Conservation (phyloP, 2,888 invertebrate species). For the Acrobasis suavella region DNA sequence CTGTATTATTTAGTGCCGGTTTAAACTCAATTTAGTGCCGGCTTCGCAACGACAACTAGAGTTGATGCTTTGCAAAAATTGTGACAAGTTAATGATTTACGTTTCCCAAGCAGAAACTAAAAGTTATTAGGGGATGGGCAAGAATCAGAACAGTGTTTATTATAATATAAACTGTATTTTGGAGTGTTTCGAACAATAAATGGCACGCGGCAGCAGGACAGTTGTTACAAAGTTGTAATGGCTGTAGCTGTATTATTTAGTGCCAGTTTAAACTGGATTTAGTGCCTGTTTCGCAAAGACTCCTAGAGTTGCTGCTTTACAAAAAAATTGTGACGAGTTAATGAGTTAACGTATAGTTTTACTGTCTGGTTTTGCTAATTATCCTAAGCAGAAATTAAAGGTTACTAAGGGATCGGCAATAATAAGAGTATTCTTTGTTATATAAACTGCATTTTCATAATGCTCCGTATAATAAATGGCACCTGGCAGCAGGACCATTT, state of each 20-base stretch:
- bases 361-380: too few relatives aligned
- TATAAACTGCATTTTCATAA: neutral
- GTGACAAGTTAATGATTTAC: neutral
- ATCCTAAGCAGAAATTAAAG: too few relatives aligned
- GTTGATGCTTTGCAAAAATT: slow-evolving; percentile 1
- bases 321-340: neutral
- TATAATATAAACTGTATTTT: neutral
- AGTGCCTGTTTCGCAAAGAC: slow-evolving; percentile 30
- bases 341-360: neutral
- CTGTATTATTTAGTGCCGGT: slow-evolving; percentile 57
- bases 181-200: slow-evolving; percentile 37
- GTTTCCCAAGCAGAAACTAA: too few relatives aligned
- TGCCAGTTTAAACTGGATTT: slow-evolving; percentile 46
- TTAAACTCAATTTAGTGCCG: slow-evolving; percentile 43
- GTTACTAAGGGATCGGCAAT: too few relatives aligned
- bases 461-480: slow-evolving; percentile 36
- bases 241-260: slow-evolving; percentile 61
- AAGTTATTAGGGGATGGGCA: too few relatives aligned
- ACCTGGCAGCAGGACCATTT: slow-evolving; percentile 34
- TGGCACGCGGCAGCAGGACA: slow-evolving; percentile 35
- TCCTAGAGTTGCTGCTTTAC: neutral
- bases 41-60: slow-evolving; percentile 23
- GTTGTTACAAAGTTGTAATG: slow-evolving; percentile 54
- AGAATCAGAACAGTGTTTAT: too few relatives aligned
- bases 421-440: too few relatives aligned